These are phyloP conservation scores for Oceanodroma leucorhoa DNA, from an alignment of 2,797 vertebrate genomes.

Conservation along the genomic window DNA sequence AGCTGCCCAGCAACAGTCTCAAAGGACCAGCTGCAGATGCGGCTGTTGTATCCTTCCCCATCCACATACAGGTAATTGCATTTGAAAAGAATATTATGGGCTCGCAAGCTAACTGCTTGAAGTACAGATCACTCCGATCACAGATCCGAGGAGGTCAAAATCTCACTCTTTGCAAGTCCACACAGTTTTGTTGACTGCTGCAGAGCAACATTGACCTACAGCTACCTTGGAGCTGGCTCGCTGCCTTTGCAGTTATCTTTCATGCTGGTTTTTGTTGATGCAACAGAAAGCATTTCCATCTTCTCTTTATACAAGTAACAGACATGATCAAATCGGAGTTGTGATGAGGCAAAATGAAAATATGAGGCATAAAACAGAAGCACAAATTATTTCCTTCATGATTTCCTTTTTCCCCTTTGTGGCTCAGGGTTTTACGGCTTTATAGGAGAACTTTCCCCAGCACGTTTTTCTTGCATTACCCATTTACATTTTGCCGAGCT, in stretches of 20 bases:
- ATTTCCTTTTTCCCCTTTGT: neutral
- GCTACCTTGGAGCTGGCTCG: neutral
- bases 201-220: neutral
- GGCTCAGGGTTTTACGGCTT: neutral
- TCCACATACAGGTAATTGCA: neutral
- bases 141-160: neutral
- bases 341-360: constrained; percentile 26
- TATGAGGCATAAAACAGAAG: neutral
- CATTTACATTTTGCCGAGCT: constrained; percentile 13
- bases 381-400: neutral
- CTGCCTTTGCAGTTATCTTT: constrained; percentile 20
- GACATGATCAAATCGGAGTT: constrained; percentile 6
- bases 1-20: neutral
- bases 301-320: constrained; percentile 31
- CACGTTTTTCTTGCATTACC: neutral
- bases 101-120: neutral
- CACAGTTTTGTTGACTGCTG: neutral
- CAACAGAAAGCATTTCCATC: constrained; percentile 54
- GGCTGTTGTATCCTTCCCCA: neutral
- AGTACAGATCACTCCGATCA: accelerated
- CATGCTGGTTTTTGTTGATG: constrained; percentile 45
- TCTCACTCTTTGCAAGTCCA: neutral
- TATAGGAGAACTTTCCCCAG: neutral
- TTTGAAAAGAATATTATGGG: neutral
- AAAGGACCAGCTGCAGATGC: neutral